Evolutionary conservation across 1,140 invertebrate genomes (phyloP).

Genomic region (Drosophila truncata): DNA sequence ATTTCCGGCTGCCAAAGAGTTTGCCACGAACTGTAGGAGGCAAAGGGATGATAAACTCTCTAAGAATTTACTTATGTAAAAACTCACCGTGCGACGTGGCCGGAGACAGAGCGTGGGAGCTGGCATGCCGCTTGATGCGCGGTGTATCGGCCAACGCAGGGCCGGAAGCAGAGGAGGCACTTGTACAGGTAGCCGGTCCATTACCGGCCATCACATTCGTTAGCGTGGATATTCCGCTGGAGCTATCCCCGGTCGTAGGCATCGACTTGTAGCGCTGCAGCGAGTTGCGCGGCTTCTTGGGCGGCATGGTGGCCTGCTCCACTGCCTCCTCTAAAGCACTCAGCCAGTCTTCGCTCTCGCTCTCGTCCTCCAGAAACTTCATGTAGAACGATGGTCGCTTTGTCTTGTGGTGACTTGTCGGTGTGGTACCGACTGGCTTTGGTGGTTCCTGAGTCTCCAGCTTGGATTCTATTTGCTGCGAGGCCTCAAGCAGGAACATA

Average conservation of each 20-base stretch:
- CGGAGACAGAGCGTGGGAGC: conserved; percentile 67
- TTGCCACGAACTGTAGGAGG: conserved; percentile 54
- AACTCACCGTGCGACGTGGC: conserved; percentile 62
- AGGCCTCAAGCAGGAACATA: conserved; percentile 71
- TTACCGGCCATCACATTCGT: conserved; percentile 15
- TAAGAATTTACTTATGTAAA: neutral
- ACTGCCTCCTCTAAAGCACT: conserved; percentile 69
- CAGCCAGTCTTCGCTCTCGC: conserved; percentile 74
- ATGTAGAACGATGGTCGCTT: conserved; percentile 78
- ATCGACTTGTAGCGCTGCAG: conserved; percentile 81
- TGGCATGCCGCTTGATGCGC: conserved; percentile 69
- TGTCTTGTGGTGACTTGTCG: conserved; percentile 60
- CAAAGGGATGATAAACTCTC: conserved; percentile 4
- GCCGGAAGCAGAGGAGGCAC: conserved; percentile 8
- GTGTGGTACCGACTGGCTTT: conserved; percentile 39
- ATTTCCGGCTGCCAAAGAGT: conserved; percentile 73
- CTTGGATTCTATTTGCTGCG: conserved; percentile 75
- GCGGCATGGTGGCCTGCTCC: conserved; percentile 52
- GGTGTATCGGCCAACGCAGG: conserved; percentile 31
- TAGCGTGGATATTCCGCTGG: conserved; percentile 18
- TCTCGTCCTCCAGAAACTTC: conserved; percentile 82
- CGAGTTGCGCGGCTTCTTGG: conserved; percentile 73
- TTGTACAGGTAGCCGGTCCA: conserved; percentile 6
- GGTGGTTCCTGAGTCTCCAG: neutral
- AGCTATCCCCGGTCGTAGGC: conserved; percentile 49